Base-by-base conservation (phyloP, 2,888 invertebrate species). In the Yponomeuta cagnagella region DNA sequence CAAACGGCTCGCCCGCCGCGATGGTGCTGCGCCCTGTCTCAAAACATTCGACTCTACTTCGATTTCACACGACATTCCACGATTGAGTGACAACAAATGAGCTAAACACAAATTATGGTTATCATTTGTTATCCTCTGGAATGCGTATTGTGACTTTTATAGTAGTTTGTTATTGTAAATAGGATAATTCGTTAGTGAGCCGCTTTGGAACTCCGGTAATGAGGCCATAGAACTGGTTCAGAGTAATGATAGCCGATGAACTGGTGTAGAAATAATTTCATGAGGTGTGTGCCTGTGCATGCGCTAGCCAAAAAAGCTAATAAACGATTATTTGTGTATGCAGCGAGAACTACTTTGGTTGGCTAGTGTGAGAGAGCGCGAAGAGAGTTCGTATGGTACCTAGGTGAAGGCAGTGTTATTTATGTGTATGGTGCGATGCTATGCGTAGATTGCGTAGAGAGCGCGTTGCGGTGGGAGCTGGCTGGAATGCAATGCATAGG, bases 1-100 rank as follows among this genome's bases (percentile, higher is more conserved):
- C 90, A 92, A 90, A 89, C 85, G 86, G 84, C 82, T 87, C 81
- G 73, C 76, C 85, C 80, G 83, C 82, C 82, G 88, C 87, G 85
- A 86, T 79, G 77, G 92, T 93, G 93, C 92, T 93, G 94, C 94
- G 89, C 90, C 93, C 94, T 93, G 83, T 84, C 82, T 87, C 93
- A 82, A 93, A 93, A 90, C 90, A 93, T 90, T 93, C 90, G 86
- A 88, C 87, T 84, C 85, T 78, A 80, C 81, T 83, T 90, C 92
- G 93, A 93, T 93, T 93, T 93, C 92, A 92, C 92, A 92, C 93
- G 90, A 89, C 93, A 93, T 93, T 92, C 93, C 91, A 92, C 88
- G 90, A 89, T 92, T 92, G 88, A 90, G 90, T 92, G 90, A 92
- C 92, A 92, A 93, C 92, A 92, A 92, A 90, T 92, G 90, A 88